A percentile compares a stretch with the other conserved stretches of the same genome.
Conservation (phyloP, 1,140 invertebrate species). For the Bombus confusus region DNA sequence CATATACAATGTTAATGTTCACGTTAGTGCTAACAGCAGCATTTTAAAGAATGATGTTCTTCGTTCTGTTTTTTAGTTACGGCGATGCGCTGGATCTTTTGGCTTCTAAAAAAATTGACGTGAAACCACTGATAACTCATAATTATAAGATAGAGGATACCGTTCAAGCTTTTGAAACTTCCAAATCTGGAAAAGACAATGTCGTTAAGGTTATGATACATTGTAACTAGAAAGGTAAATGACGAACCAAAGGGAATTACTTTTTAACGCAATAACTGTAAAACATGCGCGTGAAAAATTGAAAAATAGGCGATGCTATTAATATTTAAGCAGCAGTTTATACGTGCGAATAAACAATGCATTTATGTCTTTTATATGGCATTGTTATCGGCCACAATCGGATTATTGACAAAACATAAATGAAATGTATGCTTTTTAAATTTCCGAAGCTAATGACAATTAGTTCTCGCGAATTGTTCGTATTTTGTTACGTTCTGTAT, state of each 20-base stretch:
- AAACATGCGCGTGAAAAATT: not conserved
- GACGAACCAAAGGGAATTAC: not conserved
- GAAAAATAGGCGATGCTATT: no score
- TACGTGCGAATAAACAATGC: no score
- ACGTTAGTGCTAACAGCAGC: not conserved
- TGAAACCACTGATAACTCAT: slow-evolving; percentile 95
- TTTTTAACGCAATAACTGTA: not conserved
- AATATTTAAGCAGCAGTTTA: not conserved
- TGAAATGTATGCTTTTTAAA: not conserved
- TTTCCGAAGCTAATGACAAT: no score
- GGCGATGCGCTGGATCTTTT: slow-evolving; percentile 92
- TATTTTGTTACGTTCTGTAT: not conserved
- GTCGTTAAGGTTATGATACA: slow-evolving; percentile 97
- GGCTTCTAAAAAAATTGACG: slow-evolving; percentile 91
- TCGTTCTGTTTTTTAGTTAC: slow-evolving; percentile 88
- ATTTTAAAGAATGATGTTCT: not conserved
- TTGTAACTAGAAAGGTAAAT: slow-evolving; percentile 81
- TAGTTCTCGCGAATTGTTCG: not conserved
- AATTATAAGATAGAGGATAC: slow-evolving; percentile 93
- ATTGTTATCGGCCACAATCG: not conserved
- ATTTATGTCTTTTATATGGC: not conserved
- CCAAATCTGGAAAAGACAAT: slow-evolving; percentile 86
- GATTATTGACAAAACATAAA: not conserved
- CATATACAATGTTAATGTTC: no score
- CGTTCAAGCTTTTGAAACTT: slow-evolving; percentile 92